phyloP scores from a whole-genome alignment of 2,888 invertebrate genomes.

The Timandra comae region DNA sequence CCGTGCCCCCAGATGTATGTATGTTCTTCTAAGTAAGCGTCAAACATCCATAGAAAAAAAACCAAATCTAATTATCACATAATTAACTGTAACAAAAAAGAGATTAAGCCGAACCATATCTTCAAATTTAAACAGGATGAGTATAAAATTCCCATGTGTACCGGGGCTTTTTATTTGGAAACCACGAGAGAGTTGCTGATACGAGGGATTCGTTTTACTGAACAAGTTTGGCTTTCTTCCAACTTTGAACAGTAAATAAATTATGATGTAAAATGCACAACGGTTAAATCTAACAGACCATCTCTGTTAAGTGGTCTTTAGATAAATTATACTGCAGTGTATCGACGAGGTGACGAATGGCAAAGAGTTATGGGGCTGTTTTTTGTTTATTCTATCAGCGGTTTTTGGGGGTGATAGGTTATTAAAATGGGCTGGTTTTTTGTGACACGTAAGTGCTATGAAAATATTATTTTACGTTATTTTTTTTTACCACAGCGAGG shows the following conservation, averaged over 20 bases:
- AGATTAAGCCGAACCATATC: conserved; percentile 4
- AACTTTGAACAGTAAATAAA: conserved; percentile 36
- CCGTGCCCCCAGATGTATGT: no score
- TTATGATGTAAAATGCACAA: conserved; percentile 32
- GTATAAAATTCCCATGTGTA: conserved; percentile 12
- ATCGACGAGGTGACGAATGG: conserved; percentile 9
- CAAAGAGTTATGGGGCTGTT: not conserved
- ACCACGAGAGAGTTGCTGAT: conserved; percentile 37
- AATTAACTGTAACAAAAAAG: no score
- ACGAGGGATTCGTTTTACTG: conserved; percentile 36
- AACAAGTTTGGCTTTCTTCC: conserved; percentile 35
- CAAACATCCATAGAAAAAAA: no score
- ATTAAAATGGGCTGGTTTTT: no score
- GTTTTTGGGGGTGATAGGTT: no score
- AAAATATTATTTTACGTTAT: no score
- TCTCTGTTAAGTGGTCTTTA: conserved; percentile 22
- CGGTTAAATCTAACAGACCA: conserved; percentile 17
- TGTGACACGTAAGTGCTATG: no score
- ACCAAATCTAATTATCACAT: no score
- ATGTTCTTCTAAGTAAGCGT: no score
- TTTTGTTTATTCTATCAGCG: no score
- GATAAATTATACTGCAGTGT: conserved; percentile 21
- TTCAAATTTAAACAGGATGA: conserved; percentile 9
- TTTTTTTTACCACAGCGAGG: no score
- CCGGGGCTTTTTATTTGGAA: conserved; percentile 27